Base-by-base conservation (phyloP, 2,888 invertebrate genomes). In the Anarsia innoxiella region DNA sequence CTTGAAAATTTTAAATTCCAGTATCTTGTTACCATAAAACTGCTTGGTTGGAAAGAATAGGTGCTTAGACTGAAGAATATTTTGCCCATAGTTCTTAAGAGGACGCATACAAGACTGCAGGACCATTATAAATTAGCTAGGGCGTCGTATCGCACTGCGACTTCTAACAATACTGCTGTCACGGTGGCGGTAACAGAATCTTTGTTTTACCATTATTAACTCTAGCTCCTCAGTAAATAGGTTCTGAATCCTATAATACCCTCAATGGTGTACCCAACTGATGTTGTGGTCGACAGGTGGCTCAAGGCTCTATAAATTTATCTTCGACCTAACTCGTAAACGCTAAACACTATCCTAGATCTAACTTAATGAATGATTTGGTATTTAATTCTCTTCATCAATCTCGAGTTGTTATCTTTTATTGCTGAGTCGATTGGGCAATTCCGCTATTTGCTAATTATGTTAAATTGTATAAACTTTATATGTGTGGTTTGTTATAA, bases 271-370 rank as follows among this genome's bases (percentile, higher is more conserved):
- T 60, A 57, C 61, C 14, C 11, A 35, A 28, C 61, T 64, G 66
- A 70, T 74, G 73, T 74, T 75, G 70, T 62, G 62, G 71, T 55
- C 71, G 74, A 70, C 77, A 78, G 77, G 75, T 77, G 75, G 76
- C 76, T 74, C 64, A 59, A 59, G 61, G 49, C 59, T 63, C 72
- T 67, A 76, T 79, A 78, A 79, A 78, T 79, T 73, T 72, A 56
- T 52, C 56, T 54, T 53, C 55, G 56, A 59, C 59, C 59, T 59
- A 49, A 52, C 48, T 60, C 63, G 63, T 70, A 69, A 71, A 73
- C 74, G 70, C 59, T 53, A 54, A 58, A 62, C 56, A 59, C 56
- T 70, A 71, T 65, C 66, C 63, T 59, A 59, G 67, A 69, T 71
- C 65, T 71, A 55, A 64, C 65, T 57, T n/a, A n/a, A n/a, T n/a